phyloP scores from a whole-genome alignment of 2,888 invertebrate genomes.

The Drosophila formosana region DNA sequence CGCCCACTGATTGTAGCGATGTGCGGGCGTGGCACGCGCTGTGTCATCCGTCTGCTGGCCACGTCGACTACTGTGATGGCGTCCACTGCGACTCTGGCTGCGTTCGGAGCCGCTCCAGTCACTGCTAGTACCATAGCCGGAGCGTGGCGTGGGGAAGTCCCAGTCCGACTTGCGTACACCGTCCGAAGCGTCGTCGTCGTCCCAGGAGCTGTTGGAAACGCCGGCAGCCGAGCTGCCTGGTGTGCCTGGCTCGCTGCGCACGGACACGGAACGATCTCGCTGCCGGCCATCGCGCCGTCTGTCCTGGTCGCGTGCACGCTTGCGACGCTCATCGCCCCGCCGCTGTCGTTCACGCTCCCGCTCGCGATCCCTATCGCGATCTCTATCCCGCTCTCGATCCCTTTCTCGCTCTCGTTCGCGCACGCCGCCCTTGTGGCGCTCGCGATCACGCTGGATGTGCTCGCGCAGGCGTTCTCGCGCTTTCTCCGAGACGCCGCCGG shows the following conservation, averaged over 20 bases:
- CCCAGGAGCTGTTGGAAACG: slow-evolving; percentile 87
- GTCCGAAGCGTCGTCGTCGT: slow-evolving; percentile 87
- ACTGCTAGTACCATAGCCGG: slow-evolving; percentile 33
- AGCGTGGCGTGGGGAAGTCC: slow-evolving; percentile 95
- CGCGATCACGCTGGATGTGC: slow-evolving; percentile 86
- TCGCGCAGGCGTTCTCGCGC: slow-evolving; percentile 89
- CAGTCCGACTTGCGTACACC: slow-evolving; percentile 89
- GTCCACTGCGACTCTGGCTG: slow-evolving; percentile 73
- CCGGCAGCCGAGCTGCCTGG: slow-evolving; percentile 87
- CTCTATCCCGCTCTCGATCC: slow-evolving; percentile 57
- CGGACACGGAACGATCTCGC: slow-evolving; percentile 72
- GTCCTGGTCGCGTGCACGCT: slow-evolving; percentile 65
- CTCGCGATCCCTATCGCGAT: slow-evolving; percentile 76
- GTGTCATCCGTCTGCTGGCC: slow-evolving; percentile 88
- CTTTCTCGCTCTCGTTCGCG: slow-evolving; percentile 77
- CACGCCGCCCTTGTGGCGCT: slow-evolving; percentile 61
- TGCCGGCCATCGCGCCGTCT: slow-evolving; percentile 29
- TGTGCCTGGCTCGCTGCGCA: slow-evolving; percentile 91
- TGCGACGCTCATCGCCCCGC: slow-evolving; percentile 31
- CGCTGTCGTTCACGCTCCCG: slow-evolving; percentile 47
- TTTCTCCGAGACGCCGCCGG: slow-evolving; percentile 93
- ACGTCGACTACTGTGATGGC: slow-evolving; percentile 67
- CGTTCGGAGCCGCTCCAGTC: slow-evolving; percentile 81
- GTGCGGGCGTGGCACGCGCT: slow-evolving; percentile 93
- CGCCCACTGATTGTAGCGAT: slow-evolving; percentile 92